Evolutionary conservation across 2,113 vertebrate genomes (phyloP).

Genomic region (Lepus timidus): DNA sequence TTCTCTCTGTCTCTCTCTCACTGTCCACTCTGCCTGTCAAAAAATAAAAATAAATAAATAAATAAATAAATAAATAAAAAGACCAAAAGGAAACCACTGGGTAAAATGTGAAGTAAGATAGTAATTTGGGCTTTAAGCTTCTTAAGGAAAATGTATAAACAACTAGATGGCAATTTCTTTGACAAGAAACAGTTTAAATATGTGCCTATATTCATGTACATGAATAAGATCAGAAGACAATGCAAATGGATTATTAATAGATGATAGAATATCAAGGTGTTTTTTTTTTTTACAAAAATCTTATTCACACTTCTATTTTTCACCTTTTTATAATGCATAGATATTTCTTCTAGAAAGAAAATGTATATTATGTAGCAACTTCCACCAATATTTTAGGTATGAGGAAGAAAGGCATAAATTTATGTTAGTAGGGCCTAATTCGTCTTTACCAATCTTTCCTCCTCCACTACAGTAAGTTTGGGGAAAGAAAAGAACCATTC

Average conservation of each 20-base stretch:
- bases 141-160: not conserved
- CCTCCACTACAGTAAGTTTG: accelerated
- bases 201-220: not conserved
- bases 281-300: not conserved
- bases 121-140: not conserved
- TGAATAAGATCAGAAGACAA: not conserved
- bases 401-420: not conserved
- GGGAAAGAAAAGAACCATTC: not conserved
- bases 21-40: too few relatives aligned
- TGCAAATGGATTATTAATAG: not conserved
- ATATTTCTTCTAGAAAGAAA: not conserved
- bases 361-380: not conserved
- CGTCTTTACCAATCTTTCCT: not conserved
- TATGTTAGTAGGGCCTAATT: not conserved
- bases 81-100: not conserved
- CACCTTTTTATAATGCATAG: not conserved
- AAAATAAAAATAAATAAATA: too few relatives aligned
- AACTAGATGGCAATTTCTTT: not conserved
- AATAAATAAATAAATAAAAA: too few relatives aligned
- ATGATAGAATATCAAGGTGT: not conserved
- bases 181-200: not conserved
- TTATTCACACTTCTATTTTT: slow-evolving; percentile 14
- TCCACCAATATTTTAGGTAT: not conserved
- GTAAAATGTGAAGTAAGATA: not conserved
- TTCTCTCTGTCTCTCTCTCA: too few relatives aligned